Base-by-base conservation (phyloP, 2,113 vertebrate species). In the Atrichornis clamosus region DNA sequence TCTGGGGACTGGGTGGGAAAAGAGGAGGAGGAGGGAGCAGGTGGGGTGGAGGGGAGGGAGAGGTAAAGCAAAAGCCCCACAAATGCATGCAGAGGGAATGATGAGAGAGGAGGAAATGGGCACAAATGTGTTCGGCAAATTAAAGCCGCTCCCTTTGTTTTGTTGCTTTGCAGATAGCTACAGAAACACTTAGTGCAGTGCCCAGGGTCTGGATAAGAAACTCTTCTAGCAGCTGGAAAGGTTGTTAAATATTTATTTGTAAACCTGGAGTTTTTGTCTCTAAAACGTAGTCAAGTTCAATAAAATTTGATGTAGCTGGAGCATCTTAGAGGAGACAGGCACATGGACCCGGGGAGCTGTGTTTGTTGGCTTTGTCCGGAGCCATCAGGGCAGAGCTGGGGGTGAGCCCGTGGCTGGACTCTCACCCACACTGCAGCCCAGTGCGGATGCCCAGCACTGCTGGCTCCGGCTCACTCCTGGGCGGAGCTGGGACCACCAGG, bases 241-340 rank as follows among this genome's bases (percentile, higher is more conserved):
- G 90, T 93, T 88, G 93, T 97, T 96, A 97, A 96, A 97, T 96
- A 97, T 97, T 97, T 97, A 97, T 97, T 97, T 96, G 93, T 96
- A 96, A 97, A 96, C 93, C 90, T 94, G 93, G 90, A 97, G 92
- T 94, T 93, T 97, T 97, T 96, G 94, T 95, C 42, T 89, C 82
- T 90, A 93, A 92, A 95, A 94, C 7, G 16, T 69, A 91, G 92
- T 94, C 84, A 93, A 76, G 93, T 96, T 95, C 96, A 96, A 96
- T 97, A 94, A 96, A 92, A 96, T 86, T 59, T 95, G 93, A 96
- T 96, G 91, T 94, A 78, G 95, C 85, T n/a, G 80, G 72, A 91
- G 74, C 77, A 44, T 77, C 78, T 76, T 39, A 72, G 77, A 89
- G 42, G 56, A 82, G 79, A 65, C 2, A 3, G 35, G 68, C 41